Base-by-base conservation (phyloP, 2,113 vertebrate species). In the Meriones unguiculatus region DNA sequence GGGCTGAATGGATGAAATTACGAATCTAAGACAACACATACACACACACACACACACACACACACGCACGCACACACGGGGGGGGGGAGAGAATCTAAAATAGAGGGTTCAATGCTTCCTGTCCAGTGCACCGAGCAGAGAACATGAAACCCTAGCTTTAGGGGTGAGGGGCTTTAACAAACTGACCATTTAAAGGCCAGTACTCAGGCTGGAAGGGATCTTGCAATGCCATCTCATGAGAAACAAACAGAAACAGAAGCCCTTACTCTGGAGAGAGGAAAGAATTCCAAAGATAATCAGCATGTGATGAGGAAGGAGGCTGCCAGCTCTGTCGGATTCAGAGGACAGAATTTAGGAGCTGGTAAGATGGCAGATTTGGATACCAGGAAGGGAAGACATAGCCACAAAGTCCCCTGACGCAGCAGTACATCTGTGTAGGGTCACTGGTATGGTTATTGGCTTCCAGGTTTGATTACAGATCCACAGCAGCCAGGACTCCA, bases 91-190 rank as follows among this genome's bases (percentile, higher is more conserved):
- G n/a, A 52, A 54, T 11, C 77, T 67, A 46, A 67, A 65, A 35
- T 28, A 20, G 87, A 96, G 46, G 12, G 14, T 0, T 0, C 7
- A 4, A 13, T 9, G 70, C 28, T 41, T 90, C 72, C 28, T 11
- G 0, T 2, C 15, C 57, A 32, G 13, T 13, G 4, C n/a, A 32
- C 65, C 12, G 67, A n/a, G 17, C 30, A 25, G 75, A 62, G 18
- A 15, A 1, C 0, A 2, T 7, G 35, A 14, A 54, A n/a, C 78
- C 88, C 3, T 2, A 18, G 30, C 28, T 11, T 24, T 7, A 3
- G 69, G 3, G 7, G 18, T 18, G 25, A 90, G 25, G 72, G 52
- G 62, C 77, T 89, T 89, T 5, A 54, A 67, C 57, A 59, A 75
- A 35, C 52, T 5, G 85, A 62, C 46, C 20, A 2, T 62, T 4